Evolutionary conservation across 2,888 invertebrate species (phyloP).

Genomic region (Aporophyla nigra): DNA sequence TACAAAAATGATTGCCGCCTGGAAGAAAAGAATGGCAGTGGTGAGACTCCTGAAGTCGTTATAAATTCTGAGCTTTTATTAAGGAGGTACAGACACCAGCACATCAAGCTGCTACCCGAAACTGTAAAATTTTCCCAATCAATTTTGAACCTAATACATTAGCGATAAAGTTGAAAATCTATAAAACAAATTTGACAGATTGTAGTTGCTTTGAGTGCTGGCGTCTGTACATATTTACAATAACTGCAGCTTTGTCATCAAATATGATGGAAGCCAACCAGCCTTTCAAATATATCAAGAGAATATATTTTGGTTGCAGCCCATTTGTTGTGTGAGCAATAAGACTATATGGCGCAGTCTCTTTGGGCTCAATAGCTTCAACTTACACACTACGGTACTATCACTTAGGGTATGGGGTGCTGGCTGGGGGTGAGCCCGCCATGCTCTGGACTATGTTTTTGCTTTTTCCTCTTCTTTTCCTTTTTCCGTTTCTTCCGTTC

Average conservation of each 20-base stretch:
- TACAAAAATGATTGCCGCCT: conserved; percentile 18
- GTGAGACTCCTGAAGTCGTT: conserved; percentile 18
- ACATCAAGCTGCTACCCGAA: too few relatives aligned
- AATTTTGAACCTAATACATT: too few relatives aligned
- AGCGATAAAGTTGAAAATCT: too few relatives aligned
- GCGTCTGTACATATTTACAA: conserved; percentile 28
- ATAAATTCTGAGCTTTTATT: conserved; percentile 17
- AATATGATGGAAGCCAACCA: conserved; percentile 17
- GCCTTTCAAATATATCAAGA: conserved; percentile 29
- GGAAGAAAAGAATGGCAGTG: background rate
- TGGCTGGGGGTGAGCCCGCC: conserved; percentile 91
- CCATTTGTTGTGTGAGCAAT: conserved; percentile 37
- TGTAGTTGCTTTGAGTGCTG: too few relatives aligned
- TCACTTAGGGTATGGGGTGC: conserved; percentile 81
- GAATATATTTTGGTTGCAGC: conserved; percentile 47
- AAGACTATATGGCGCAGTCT: conserved; percentile 69
- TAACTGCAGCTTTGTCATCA: conserved; percentile 20
- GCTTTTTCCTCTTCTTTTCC: conserved; percentile 98
- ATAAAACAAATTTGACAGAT: too few relatives aligned
- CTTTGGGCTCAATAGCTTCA: conserved; percentile 78
- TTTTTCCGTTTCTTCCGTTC: conserved; percentile 98
- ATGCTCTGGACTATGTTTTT: conserved; percentile 97
- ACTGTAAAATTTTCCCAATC: too few relatives aligned
- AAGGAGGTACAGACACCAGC: background rate
- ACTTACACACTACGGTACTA: conserved; percentile 61